These are phyloP conservation scores for Neomicropteryx cornuta DNA, from an alignment of 1,140 invertebrate genomes.

Conservation along the genomic window DNA sequence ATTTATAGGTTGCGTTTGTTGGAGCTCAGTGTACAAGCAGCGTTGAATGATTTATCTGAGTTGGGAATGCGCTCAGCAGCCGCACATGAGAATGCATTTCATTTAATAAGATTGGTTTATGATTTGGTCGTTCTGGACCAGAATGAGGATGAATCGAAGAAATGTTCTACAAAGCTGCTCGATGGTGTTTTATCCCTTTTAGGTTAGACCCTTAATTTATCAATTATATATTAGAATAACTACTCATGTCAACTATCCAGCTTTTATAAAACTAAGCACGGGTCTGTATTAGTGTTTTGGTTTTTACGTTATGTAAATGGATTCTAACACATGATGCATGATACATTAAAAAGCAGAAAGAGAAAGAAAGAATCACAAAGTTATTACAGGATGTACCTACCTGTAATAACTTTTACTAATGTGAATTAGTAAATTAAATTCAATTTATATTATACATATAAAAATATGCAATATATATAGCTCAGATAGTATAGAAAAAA, in stretches of 20 bases:
- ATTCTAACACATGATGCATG: too few relatives aligned
- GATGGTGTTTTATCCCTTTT: constrained; percentile 44
- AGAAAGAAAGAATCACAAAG: too few relatives aligned
- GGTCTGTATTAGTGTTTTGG: too few relatives aligned
- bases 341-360: too few relatives aligned
- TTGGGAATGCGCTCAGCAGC: constrained; percentile 26
- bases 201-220: constrained; percentile 10
- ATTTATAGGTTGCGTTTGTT: constrained; percentile 40
- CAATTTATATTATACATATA: too few relatives aligned
- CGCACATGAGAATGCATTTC: constrained; percentile 43
- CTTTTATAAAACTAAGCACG: too few relatives aligned
- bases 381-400: too few relatives aligned
- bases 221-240: constrained; percentile 2
- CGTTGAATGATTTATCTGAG: constrained; percentile 44
- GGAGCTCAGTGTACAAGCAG: constrained; percentile 49
- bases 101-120: constrained; percentile 46
- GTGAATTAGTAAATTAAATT: too few relatives aligned
- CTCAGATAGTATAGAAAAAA: too few relatives aligned
- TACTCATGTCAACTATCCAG: not conserved
- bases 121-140: constrained; percentile 45
- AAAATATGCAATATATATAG: too few relatives aligned
- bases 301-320: too few relatives aligned
- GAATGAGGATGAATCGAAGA: constrained; percentile 38
- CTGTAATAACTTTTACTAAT: too few relatives aligned
- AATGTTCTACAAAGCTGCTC: constrained; percentile 40